Evolutionary conservation across 2,888 invertebrate genomes (phyloP).

Genomic region (Eulithis testata): DNA sequence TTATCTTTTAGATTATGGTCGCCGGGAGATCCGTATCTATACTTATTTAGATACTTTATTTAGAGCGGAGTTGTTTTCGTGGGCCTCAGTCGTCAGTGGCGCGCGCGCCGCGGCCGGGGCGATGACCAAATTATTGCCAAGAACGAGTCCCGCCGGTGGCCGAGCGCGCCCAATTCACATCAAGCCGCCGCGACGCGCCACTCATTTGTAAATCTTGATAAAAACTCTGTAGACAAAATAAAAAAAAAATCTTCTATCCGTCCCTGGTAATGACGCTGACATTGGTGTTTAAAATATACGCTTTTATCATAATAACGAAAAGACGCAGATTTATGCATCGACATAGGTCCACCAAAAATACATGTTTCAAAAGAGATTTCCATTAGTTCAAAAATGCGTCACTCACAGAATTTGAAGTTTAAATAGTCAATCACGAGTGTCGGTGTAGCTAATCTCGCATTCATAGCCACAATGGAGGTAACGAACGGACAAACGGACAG

Average conservation of each 20-base stretch:
- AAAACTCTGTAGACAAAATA: constrained; percentile 61
- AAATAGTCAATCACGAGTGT: constrained; percentile 82
- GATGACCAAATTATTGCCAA: constrained; percentile 80
- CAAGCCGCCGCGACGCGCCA: constrained; percentile 45
- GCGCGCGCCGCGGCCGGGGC: constrained; percentile 53
- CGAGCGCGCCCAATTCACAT: constrained; percentile 55
- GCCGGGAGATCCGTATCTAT: constrained; percentile 50
- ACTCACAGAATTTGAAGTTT: constrained; percentile 72
- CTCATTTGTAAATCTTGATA: constrained; percentile 65
- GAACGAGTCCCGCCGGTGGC: constrained; percentile 67
- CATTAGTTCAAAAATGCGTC: constrained; percentile 62
- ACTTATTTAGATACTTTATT: constrained; percentile 44
- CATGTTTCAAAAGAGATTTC: constrained; percentile 31
- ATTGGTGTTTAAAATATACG: constrained; percentile 40
- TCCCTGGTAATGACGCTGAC: constrained; percentile 52
- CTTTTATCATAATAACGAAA: constrained; percentile 34
- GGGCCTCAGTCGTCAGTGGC: constrained; percentile 47
- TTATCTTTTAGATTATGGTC: constrained; percentile 66
- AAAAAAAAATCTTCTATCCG: constrained; percentile 53
- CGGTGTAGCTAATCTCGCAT: constrained; percentile 81
- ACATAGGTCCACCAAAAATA: constrained; percentile 28
- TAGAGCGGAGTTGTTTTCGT: constrained; percentile 46
- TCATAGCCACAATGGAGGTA: constrained; percentile 80
- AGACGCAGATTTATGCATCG: constrained; percentile 16
- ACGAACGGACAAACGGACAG: constrained; percentile 82